These are phyloP conservation scores for Uropsilus gracilis DNA, from an alignment of 2,113 vertebrate species.

Conservation along the genomic window DNA sequence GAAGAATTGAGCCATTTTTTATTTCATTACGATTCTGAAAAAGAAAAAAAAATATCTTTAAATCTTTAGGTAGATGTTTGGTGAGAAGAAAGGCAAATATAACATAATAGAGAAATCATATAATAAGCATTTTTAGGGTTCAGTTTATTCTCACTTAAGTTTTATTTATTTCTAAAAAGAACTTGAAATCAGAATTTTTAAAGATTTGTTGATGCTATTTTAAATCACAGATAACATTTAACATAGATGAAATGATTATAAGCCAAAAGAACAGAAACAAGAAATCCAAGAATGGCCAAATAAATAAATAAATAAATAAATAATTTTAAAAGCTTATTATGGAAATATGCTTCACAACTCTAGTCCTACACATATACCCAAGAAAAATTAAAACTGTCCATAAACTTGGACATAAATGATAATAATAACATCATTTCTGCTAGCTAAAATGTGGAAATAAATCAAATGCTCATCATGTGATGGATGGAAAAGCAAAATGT, in stretches of 20 bases:
- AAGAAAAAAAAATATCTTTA: conserved; percentile 74
- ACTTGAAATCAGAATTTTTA: background rate
- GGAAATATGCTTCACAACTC: background rate
- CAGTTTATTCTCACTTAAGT: background rate
- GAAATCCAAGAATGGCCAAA: background rate
- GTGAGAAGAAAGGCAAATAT: background rate
- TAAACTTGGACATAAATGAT: background rate
- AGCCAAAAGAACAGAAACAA: background rate
- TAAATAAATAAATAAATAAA: conserved; percentile 3
- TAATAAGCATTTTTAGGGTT: background rate
- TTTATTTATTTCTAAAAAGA: conserved; percentile 40
- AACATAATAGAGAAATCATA: background rate
- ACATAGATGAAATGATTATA: background rate
- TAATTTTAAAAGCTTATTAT: background rate
- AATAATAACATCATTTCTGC: background rate
- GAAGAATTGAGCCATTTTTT: conserved; percentile 98
- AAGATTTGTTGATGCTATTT: background rate
- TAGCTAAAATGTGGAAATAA: background rate
- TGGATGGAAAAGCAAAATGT: background rate
- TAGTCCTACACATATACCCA: background rate
- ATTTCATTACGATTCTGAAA: conserved; percentile 97
- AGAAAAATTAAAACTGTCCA: background rate
- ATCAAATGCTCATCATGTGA: background rate
- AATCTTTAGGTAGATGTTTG: background rate
- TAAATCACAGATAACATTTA: background rate